Conservation (phyloP, 2,113 vertebrate species). For the Nestor notabilis region DNA sequence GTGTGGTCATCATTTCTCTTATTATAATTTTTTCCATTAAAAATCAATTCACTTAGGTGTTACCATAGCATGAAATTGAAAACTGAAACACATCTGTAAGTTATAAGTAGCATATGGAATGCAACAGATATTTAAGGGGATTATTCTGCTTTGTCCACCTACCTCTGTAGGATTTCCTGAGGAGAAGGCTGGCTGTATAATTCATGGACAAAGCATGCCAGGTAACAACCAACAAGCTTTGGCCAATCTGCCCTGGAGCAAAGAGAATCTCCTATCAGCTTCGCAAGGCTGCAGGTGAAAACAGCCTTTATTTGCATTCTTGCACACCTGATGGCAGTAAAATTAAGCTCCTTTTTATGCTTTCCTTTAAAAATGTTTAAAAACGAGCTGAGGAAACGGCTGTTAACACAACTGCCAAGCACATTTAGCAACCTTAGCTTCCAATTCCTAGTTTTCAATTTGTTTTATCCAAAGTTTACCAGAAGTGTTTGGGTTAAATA, state of each 20-base stretch:
- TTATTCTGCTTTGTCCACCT: background rate
- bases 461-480: constrained; percentile 33
- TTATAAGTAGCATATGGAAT: background rate
- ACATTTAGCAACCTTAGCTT: constrained; percentile 12
- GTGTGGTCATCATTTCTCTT: background rate
- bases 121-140: background rate
- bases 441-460: background rate
- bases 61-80: background rate
- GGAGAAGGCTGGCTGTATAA: background rate
- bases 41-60: background rate
- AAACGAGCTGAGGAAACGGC: constrained; percentile 4
- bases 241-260: background rate
- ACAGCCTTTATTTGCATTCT: background rate
- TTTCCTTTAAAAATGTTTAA: constrained; percentile 3
- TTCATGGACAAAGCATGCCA: background rate
- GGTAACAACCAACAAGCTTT: background rate
- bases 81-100: background rate
- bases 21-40: background rate
- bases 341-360: constrained; percentile 21
- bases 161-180: background rate
- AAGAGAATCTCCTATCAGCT: background rate
- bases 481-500: constrained; percentile 24
- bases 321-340: constrained; percentile 44
- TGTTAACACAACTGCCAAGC: constrained; percentile 11
- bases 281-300: constrained; percentile 2